Conservation (phyloP, 1,140 invertebrate genomes). For the Sipha flava region DNA sequence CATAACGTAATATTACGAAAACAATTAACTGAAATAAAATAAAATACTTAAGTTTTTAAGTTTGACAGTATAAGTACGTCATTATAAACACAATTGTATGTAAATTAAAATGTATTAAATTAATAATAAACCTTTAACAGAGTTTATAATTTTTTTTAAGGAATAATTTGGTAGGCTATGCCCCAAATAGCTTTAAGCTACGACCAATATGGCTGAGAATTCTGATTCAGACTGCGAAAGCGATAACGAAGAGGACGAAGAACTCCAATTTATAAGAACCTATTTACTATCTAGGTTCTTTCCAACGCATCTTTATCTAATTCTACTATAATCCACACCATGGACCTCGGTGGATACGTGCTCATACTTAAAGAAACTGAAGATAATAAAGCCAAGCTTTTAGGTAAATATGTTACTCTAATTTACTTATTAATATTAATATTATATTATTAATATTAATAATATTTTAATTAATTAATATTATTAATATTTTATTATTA, state of each 20-base stretch:
- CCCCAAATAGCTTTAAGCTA: not conserved
- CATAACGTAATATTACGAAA: too few species aligned
- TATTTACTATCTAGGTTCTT: not conserved
- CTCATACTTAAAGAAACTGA: slow-evolving; percentile 89
- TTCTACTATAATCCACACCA: not conserved
- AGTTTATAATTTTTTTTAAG: not conserved
- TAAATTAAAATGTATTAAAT: not conserved
- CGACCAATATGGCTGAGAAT: slow-evolving; percentile 9
- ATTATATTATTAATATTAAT: too few species aligned
- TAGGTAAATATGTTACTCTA: slow-evolving; percentile 58
- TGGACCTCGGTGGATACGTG: slow-evolving; percentile 91
- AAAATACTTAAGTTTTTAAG: too few species aligned
- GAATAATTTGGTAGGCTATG: slow-evolving; percentile 13
- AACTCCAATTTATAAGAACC: not conserved
- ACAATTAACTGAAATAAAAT: too few species aligned
- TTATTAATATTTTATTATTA: too few species aligned
- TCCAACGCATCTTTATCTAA: not conserved
- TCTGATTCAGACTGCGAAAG: slow-evolving; percentile 15
- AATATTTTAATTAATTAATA: too few species aligned
- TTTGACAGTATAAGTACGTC: too few species aligned
- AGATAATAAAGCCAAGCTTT: slow-evolving; percentile 88
- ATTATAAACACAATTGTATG: too few species aligned
- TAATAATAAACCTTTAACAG: not conserved
- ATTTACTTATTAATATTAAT: not conserved
- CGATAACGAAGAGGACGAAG: slow-evolving; percentile 22